phyloP scores from a whole-genome alignment of 2,888 invertebrate species.

The Diaprepes abbreviatus region DNA sequence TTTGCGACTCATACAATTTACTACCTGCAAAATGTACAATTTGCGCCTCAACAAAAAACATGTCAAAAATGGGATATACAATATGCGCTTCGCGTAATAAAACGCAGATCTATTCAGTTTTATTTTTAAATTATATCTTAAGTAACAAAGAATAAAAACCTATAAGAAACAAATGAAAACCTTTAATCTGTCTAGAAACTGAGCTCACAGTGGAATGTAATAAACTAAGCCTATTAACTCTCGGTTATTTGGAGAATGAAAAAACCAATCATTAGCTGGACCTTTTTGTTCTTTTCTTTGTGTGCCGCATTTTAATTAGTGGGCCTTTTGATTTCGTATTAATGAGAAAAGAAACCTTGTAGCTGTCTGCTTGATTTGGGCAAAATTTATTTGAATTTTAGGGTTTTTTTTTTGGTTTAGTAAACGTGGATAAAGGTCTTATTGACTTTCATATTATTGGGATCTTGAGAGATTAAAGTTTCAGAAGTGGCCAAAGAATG shows the following conservation, averaged over 20 bases:
- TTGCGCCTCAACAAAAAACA: no score
- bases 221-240: background rate
- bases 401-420: conserved; percentile 8
- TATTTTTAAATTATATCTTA: no score
- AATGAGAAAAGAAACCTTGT: conserved; percentile 30
- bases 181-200: background rate
- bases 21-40: no score
- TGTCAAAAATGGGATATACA: no score
- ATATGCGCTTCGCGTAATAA: no score
- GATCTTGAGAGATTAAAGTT: background rate
- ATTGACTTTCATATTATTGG: conserved; percentile 3
- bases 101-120: no score
- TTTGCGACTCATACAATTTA: no score
- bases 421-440: background rate
- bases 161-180: background rate
- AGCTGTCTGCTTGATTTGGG: conserved; percentile 28
- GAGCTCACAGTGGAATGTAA: background rate
- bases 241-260: background rate
- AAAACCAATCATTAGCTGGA: conserved; percentile 13
- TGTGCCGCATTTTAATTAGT: conserved; percentile 29
- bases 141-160: no score
- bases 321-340: conserved; percentile 21
- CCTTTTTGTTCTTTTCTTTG: conserved; percentile 15
- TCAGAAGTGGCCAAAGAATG: background rate
- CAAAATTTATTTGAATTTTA: conserved; percentile 24